Evolutionary conservation across 2,113 vertebrate species (phyloP).

Genomic region (Coracopsis vasa): DNA sequence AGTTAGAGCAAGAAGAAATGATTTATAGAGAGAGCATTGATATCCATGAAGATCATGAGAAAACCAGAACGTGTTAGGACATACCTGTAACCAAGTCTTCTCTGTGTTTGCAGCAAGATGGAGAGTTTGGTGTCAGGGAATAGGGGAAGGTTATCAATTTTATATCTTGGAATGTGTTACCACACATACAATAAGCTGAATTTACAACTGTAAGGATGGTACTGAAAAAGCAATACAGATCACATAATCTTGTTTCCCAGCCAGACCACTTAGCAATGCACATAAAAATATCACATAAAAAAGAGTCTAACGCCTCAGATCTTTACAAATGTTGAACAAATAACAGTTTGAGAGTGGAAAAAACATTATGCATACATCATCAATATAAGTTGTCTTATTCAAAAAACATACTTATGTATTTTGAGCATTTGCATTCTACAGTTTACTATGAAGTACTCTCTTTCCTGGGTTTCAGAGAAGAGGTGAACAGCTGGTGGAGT

Average conservation of each 20-base stretch:
- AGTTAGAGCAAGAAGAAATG: background rate
- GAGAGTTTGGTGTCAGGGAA: background rate
- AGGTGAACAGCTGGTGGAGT: background rate
- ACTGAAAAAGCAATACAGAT: background rate
- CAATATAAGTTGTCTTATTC: background rate
- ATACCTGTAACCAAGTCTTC: background rate
- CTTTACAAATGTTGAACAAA: constrained; percentile 10
- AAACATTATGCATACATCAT: background rate
- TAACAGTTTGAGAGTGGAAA: background rate
- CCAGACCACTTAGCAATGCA: background rate
- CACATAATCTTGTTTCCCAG: constrained; percentile 16
- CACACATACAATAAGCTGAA: background rate
- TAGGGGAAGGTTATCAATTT: background rate
- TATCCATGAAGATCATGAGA: background rate
- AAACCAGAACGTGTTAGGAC: background rate
- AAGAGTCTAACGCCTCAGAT: background rate
- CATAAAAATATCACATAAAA: constrained; percentile 20
- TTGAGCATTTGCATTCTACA: constrained; percentile 2
- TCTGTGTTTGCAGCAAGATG: background rate
- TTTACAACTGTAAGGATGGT: background rate
- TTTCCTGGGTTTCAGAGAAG: background rate
- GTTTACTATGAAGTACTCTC: background rate
- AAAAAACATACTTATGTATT: background rate
- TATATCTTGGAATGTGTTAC: background rate
- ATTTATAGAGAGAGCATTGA: background rate